These are phyloP conservation scores for Polypterus senegalus DNA, from an alignment of 2,113 vertebrate species.

Conservation along the genomic window DNA sequence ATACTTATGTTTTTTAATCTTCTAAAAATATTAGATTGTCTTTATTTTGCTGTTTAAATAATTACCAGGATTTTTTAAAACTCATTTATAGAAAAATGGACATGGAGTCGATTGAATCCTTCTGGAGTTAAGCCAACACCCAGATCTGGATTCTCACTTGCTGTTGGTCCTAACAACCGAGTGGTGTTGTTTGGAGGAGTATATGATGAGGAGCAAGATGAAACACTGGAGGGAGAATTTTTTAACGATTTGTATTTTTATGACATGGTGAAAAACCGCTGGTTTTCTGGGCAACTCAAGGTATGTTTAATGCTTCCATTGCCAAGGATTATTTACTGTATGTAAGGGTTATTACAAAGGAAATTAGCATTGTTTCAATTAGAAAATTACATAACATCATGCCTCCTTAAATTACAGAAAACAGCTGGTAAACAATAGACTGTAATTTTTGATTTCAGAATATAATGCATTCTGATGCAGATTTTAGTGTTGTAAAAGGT, in stretches of 20 bases:
- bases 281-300: slow-evolving; percentile 72
- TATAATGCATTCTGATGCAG: no score
- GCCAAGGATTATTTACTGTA: no score
- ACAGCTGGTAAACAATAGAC: no score
- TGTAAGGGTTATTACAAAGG: no score
- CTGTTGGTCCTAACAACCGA: slow-evolving; percentile 51
- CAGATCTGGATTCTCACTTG: slow-evolving; percentile 74
- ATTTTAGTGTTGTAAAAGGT: no score
- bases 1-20: no score
- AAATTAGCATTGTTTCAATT: no score
- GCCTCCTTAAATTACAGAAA: no score
- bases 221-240: slow-evolving; percentile 80
- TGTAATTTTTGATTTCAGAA: no score
- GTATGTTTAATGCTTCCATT: slow-evolving; percentile 28
- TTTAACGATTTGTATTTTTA: slow-evolving; percentile 78
- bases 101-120: slow-evolving; percentile 65
- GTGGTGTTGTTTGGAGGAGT: slow-evolving; percentile 82
- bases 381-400: no score
- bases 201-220: slow-evolving; percentile 86
- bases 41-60: neutral
- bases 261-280: slow-evolving; percentile 69
- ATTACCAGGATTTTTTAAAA: no score
- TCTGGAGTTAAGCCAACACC: slow-evolving; percentile 69
- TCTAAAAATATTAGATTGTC: neutral
- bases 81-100: slow-evolving; percentile 64